Base-by-base conservation (phyloP, 35 echinoderm and acorn worm species). In the Heliocidaris erythrogramma region DNA sequence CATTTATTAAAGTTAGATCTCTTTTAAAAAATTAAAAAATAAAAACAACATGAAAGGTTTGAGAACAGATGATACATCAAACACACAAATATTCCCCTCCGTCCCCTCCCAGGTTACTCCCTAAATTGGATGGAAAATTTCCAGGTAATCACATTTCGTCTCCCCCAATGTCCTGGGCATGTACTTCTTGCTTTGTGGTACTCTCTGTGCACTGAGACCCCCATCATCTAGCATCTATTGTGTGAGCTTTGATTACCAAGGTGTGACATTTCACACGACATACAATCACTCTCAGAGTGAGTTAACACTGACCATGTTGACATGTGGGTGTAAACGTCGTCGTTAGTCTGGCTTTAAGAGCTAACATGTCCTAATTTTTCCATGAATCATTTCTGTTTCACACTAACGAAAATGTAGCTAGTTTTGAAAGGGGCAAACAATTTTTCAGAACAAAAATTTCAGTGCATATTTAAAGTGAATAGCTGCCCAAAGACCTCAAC, bases 201-300 rank as follows among this genome's bases (percentile, higher is more conserved):
- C 14, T 5, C 65, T n/a, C 27, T n/a, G 21, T 78, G 17, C 14
- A 27, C 18, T 17, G 65, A 18, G 47, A 89, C 87, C 30, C 50
- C 91, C 91, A 49, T 92, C 91, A 92, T 52, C 14, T 92, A 52
- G 30, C 47, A 49, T 59, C 50, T 59, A 48, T 92, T 92, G 91
- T 92, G 91, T 13, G 5, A 49, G 31, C 50, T 48, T 59, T 92
- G 91, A 92, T 92, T 92, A 92, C 91, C 13, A 30, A 92, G 91
- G 91, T 92, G 91, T 59, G 50, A 92, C 29, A 92, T 92, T 92
- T 92, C 91, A 92, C 91, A 56, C 4, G 5, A 5, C 31, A 47
- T 24, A 89, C 87, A 89, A 88, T 88, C 86, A 32, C n/a, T 88
- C 30, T 3, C 13, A 32, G 2, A 88, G 86, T 27, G 27, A 21